These are phyloP conservation scores for Aphelinus atriplicis DNA, from an alignment of 1,140 invertebrate species.

Conservation along the genomic window DNA sequence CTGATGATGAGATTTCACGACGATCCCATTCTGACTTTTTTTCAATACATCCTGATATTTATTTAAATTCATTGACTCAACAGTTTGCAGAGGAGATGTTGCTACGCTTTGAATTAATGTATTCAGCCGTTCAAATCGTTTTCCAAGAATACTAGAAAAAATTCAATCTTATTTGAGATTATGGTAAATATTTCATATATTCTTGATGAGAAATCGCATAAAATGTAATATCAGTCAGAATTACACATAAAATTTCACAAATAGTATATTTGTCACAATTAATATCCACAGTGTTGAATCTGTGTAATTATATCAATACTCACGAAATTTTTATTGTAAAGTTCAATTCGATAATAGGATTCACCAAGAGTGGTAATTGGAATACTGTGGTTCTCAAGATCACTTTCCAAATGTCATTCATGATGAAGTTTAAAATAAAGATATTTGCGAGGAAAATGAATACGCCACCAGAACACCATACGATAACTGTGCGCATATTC, in stretches of 20 bases:
- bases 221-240: too few species aligned
- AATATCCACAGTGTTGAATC: neutral
- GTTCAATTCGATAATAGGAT: constrained; percentile 23
- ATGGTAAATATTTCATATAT: too few species aligned
- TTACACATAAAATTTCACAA: too few species aligned
- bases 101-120: constrained; percentile 11
- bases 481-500: neutral
- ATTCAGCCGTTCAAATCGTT: constrained; percentile 34
- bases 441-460: neutral
- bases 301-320: neutral
- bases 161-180: too few species aligned
- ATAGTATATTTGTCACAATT: too few species aligned
- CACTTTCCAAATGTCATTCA: neutral
- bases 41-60: constrained; percentile 27
- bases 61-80: neutral
- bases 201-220: too few species aligned
- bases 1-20: neutral
- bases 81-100: neutral
- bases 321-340: constrained; percentile 23
- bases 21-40: neutral
- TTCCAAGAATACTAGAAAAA: constrained; percentile 28
- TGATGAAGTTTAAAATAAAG: neutral
- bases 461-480: neutral
- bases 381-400: neutral
- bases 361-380: constrained; percentile 16